These are phyloP conservation scores for Nixonia krombeini DNA, from an alignment of 1,140 invertebrate species.

Conservation along the genomic window DNA sequence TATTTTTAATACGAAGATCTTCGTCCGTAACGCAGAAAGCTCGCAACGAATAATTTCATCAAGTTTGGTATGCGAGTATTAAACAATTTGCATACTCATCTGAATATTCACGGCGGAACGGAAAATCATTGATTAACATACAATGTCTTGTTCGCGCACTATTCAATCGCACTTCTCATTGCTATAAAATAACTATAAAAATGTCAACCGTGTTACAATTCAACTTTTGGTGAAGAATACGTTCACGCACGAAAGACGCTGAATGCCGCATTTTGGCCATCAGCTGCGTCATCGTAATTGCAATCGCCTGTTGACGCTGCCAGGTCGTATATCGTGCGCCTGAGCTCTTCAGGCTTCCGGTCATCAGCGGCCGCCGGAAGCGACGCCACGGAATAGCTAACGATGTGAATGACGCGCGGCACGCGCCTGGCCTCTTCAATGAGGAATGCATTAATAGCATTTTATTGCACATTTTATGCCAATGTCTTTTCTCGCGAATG, in stretches of 20 bases:
- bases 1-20: conserved; percentile 35
- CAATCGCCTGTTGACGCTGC: neutral
- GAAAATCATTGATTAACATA: neutral
- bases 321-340: conserved; percentile 6
- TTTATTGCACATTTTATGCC: conserved; percentile 19
- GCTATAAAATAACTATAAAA: too few species aligned
- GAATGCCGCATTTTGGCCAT: neutral
- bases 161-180: too few species aligned
- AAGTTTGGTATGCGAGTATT: conserved; percentile 18
- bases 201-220: too few species aligned
- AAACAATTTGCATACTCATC: conserved; percentile 16
- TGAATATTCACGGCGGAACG: conserved; percentile 7
- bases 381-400: conserved; percentile 62
- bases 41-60: conserved; percentile 29
- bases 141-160: neutral
- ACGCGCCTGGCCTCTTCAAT: conserved; percentile 27
- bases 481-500: too few species aligned
- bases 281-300: conserved; percentile 5
- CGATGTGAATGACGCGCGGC: conserved; percentile 47
- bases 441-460: conserved; percentile 27
- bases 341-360: conserved; percentile 49
- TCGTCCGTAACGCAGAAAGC: conserved; percentile 24
- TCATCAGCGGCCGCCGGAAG: conserved; percentile 55
- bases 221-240: too few species aligned
- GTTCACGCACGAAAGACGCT: too few species aligned